These are phyloP conservation scores for Anorthoa munda DNA, from an alignment of 2,888 invertebrate species.

Conservation along the genomic window DNA sequence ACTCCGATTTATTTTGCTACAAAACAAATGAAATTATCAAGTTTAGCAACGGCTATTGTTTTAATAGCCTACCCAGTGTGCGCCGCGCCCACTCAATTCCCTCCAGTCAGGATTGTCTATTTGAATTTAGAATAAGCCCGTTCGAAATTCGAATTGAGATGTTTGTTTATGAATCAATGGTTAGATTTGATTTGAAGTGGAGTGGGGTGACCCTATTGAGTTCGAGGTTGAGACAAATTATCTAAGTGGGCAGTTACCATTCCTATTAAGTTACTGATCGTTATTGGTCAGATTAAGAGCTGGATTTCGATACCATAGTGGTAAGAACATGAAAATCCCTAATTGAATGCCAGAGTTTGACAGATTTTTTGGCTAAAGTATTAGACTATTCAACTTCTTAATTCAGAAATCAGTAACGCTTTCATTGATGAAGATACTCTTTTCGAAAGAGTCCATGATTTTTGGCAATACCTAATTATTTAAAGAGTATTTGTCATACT, in stretches of 20 bases:
- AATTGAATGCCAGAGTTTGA: too few relatives aligned
- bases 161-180: slow-evolving; percentile 76
- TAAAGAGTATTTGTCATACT: too few relatives aligned
- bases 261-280: background rate
- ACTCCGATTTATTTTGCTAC: background rate
- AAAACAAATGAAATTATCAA: background rate
- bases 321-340: too few relatives aligned
- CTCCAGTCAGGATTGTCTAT: slow-evolving; percentile 79
- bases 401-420: too few relatives aligned
- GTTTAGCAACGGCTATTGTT: background rate
- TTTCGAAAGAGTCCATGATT: too few relatives aligned
- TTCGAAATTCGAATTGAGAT: slow-evolving; percentile 85
- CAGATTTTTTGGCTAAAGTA: too few relatives aligned
- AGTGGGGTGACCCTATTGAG: slow-evolving; percentile 61
- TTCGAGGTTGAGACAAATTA: background rate
- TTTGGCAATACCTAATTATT: too few relatives aligned
- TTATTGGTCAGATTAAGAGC: background rate
- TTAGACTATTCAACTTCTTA: too few relatives aligned
- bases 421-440: too few relatives aligned
- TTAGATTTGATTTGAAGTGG: slow-evolving; percentile 71
- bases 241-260: slow-evolving; percentile 17
- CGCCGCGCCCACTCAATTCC: slow-evolving; percentile 60
- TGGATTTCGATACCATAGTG: too few relatives aligned
- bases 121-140: slow-evolving; percentile 85
- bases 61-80: slow-evolving; percentile 29